These are phyloP conservation scores for Eremobia ochroleuca DNA, from an alignment of 2,888 invertebrate genomes.

Conservation along the genomic window DNA sequence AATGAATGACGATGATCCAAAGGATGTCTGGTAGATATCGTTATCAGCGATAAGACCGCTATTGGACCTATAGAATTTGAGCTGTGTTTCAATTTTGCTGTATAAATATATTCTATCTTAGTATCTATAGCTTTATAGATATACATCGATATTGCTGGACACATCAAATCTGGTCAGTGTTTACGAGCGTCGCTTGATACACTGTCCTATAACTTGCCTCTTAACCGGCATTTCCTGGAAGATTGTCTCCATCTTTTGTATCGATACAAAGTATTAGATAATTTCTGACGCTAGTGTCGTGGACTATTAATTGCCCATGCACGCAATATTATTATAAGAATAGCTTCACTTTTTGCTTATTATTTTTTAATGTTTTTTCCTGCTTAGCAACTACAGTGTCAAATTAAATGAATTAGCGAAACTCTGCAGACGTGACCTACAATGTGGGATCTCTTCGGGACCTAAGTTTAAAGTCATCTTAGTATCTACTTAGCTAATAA, in stretches of 20 bases:
- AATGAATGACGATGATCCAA: too few relatives aligned
- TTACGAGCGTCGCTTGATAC: conserved; percentile 14
- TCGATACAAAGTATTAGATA: conserved; percentile 32
- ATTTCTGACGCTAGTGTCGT: conserved; percentile 1
- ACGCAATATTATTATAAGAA: conserved; percentile 11
- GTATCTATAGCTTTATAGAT: neutral
- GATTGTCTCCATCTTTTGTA: conserved; percentile 11
- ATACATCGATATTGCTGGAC: neutral
- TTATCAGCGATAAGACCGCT: too few relatives aligned
- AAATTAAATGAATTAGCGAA: neutral
- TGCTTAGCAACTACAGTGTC: neutral
- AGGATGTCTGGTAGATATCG: too few relatives aligned
- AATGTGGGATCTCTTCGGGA: too few relatives aligned
- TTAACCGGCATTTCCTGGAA: conserved; percentile 24
- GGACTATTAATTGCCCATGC: conserved; percentile 15
- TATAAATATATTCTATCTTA: too few relatives aligned
- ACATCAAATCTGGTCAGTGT: conserved; percentile 8
- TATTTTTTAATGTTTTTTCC: neutral
- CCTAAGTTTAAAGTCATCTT: too few relatives aligned
- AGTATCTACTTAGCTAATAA: too few relatives aligned
- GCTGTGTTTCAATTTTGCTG: too few relatives aligned
- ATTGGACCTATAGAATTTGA: too few relatives aligned
- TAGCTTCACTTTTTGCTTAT: neutral
- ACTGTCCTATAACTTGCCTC: conserved; percentile 31
- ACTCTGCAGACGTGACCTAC: too few relatives aligned